Evolutionary conservation across 2,797 vertebrate species (phyloP), one percentile per base, ranked within the genome.

Genomic region (Liasis olivaceus): DNA sequence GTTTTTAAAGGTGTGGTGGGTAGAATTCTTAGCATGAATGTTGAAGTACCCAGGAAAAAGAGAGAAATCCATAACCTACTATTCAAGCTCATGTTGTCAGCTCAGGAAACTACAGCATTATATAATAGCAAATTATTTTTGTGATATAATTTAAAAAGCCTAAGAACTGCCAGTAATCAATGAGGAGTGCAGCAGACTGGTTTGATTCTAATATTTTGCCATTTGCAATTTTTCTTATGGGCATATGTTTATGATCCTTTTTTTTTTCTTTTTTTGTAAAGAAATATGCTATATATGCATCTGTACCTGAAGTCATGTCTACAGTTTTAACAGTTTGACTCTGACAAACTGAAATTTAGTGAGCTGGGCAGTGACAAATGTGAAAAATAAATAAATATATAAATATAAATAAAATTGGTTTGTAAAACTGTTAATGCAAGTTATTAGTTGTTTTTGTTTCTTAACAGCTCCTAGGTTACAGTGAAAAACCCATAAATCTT

Each of bases 401-500:
- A 36, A 77, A 31, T 77, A 12, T n/a, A 60, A 26, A 77, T 28
- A 13, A 56, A 69, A 56, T 28, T 72, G 51, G 28, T 62, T 91
- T 72, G 9, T 28, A 47, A 15, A 69, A 89, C 58, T 42, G 1
- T n/a, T 54, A 81, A 26, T 15, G 2, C 6, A 12, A 88, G 13
- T 85, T 96, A 95, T 47, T 91, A 91, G 92, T 95, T 93, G 96
- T 56, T 84, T 31, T 93, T 0, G 69, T 95, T 89, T 91, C 89
- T 88, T 84, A 91, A 96, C 98, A 99, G 99, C 99, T 99, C 94
- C 97, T 98, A 95, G 99, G 99, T 97, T 99, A 99, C 97, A 99
- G 89, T 1, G 99, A 99, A 96, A 99, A 99, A 96, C 98, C 99
- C 1, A 96, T 99, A 96, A 99, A 99, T 97, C 97, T 99, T 81